phyloP scores from a whole-genome alignment of 2,797 vertebrate genomes.

The Halcyon leucocephala region DNA sequence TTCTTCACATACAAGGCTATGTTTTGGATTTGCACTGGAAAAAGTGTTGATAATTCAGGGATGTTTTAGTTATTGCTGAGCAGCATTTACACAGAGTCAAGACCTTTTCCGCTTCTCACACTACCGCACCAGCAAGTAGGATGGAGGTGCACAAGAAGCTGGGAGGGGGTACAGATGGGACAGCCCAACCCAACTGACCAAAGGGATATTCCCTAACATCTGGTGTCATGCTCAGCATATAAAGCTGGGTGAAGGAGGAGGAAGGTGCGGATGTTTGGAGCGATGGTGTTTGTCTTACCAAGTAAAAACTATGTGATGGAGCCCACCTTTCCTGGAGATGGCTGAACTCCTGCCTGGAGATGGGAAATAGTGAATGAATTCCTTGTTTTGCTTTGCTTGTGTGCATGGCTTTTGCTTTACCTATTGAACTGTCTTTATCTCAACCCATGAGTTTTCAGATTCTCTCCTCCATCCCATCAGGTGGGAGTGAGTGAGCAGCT shows the following conservation, averaged over 20 bases:
- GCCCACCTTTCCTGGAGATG: background rate
- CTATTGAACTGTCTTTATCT: background rate
- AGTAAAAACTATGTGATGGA: background rate
- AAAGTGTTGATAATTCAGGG: background rate
- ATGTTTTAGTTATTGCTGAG: background rate
- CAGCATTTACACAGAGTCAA: background rate
- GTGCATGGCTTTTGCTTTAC: background rate
- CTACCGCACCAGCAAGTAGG: background rate
- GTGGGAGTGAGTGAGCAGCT: background rate
- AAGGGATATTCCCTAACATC: background rate
- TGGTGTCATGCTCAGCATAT: background rate
- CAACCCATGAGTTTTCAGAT: background rate
- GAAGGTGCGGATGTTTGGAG: background rate
- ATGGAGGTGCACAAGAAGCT: background rate
- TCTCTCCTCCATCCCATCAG: background rate
- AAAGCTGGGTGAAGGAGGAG: background rate
- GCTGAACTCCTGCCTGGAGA: background rate
- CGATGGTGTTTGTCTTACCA: background rate
- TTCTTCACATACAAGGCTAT: background rate
- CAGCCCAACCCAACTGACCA: background rate
- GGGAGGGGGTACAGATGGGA: background rate
- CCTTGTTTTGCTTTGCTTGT: background rate
- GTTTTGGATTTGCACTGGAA: background rate
- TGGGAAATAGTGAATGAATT: background rate
- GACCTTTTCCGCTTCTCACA: background rate